Evolutionary conservation across 1,140 invertebrate species (phyloP).

Genomic region (Glossosoma conforme): DNA sequence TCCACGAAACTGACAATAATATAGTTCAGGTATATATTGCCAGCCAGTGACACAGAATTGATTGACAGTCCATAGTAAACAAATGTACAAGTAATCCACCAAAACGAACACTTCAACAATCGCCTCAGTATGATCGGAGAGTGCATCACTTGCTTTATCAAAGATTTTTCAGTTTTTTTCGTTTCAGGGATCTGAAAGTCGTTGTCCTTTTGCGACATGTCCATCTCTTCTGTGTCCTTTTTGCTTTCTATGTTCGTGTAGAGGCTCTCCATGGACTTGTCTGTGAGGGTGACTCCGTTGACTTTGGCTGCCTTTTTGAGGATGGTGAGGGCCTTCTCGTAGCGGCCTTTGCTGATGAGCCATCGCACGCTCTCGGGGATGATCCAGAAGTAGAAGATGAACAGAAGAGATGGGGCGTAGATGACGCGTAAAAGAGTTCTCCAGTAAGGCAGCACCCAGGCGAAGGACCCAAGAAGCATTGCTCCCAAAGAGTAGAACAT

Average conservation of each 20-base stretch:
- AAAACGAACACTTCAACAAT: constrained; percentile 61
- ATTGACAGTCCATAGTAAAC: constrained; percentile 80
- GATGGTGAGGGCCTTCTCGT: constrained; percentile 58
- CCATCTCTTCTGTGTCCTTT: constrained; percentile 30
- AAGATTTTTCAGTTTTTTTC: constrained; percentile 33
- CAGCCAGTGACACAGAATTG: constrained; percentile 71
- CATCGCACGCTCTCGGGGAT: constrained; percentile 69
- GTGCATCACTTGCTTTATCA: constrained; percentile 52
- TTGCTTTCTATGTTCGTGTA: constrained; percentile 42
- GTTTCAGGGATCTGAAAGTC: constrained; percentile 19
- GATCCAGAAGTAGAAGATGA: constrained; percentile 60
- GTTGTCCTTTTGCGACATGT: constrained; percentile 35
- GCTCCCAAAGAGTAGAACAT: constrained; percentile 69
- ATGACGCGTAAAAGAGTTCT: constrained; percentile 62
- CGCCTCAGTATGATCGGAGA: constrained; percentile 59
- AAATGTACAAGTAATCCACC: constrained; percentile 68
- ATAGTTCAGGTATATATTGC: constrained; percentile 64
- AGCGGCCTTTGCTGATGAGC: constrained; percentile 66
- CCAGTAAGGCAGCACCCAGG: constrained; percentile 68
- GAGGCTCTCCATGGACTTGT: constrained; percentile 50
- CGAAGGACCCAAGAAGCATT: constrained; percentile 61
- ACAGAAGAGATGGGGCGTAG: constrained; percentile 62
- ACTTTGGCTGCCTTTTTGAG: constrained; percentile 59
- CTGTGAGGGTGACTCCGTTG: constrained; percentile 59
- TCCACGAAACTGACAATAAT: constrained; percentile 64